Conservation (phyloP, 2,797 vertebrate genomes). For the Morelia viridis region DNA sequence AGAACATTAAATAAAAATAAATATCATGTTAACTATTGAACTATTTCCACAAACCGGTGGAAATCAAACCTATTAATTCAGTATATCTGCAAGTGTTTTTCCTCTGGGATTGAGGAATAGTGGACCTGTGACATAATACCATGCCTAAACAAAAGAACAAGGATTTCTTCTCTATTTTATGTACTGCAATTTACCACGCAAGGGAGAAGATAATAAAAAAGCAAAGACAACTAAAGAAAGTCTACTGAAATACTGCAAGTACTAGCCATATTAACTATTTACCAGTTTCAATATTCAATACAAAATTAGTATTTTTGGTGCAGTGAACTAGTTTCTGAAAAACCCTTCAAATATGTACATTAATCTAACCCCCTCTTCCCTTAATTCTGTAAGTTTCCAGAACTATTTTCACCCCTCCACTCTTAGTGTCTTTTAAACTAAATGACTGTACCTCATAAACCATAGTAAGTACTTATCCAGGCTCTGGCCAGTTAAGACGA, state of each 20-base stretch:
- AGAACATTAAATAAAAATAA: background rate
- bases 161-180: background rate
- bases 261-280: background rate
- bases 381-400: background rate
- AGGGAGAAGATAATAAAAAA: background rate
- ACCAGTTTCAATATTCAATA: background rate
- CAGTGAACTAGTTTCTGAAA: background rate
- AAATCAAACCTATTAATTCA: slow-evolving; percentile 17
- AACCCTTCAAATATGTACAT: background rate
- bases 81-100: background rate
- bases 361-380: background rate
- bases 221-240: background rate
- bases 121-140: background rate
- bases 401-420: background rate
- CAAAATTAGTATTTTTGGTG: background rate
- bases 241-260: background rate
- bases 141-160: background rate
- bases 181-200: background rate
- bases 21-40: background rate
- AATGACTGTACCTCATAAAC: background rate
- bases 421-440: background rate
- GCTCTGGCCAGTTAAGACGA: background rate
- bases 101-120: background rate
- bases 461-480: no score
- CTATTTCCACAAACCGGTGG: background rate